Evolutionary conservation across 2,888 invertebrate species (phyloP).

Genomic region (Mamestra brassicae): DNA sequence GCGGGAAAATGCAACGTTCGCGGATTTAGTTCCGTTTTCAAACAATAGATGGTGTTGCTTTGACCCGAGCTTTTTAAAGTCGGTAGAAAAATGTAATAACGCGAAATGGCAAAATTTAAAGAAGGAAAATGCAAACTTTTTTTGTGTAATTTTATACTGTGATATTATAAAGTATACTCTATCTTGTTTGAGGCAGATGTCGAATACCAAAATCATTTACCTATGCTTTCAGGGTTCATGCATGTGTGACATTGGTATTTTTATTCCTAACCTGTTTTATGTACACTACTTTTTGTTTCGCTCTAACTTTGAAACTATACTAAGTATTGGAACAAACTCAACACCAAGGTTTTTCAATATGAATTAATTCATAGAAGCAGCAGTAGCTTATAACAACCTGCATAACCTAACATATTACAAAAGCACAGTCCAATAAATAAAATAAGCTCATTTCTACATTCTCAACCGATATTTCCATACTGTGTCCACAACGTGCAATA

Average conservation of each 20-base stretch:
- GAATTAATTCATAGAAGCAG: no score
- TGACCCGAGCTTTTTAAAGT: conserved; percentile 9
- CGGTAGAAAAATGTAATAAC: not conserved
- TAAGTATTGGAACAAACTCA: no score
- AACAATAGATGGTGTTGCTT: conserved; percentile 44
- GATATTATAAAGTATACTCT: not conserved
- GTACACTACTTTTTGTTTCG: no score
- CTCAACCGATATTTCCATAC: not conserved
- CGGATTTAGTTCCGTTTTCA: conserved; percentile 38
- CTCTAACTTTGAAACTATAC: no score
- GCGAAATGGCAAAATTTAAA: not conserved
- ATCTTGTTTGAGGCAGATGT: not conserved
- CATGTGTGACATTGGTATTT: no score
- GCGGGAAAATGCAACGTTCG: conserved; percentile 29
- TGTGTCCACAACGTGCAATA: conserved; percentile 31
- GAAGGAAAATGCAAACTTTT: not conserved
- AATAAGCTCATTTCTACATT: not conserved
- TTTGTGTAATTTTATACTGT: not conserved
- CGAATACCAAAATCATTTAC: no score
- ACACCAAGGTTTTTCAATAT: no score
- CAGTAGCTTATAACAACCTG: no score
- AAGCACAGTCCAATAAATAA: not conserved
- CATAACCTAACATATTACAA: not conserved
- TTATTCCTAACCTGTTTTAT: no score
- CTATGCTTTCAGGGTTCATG: not conserved